Percentiles rank a stretch among this genome's conserved stretches.
Evolutionary conservation across 2,797 vertebrate genomes (phyloP).

Genomic region (Pelodytes ibericus): DNA sequence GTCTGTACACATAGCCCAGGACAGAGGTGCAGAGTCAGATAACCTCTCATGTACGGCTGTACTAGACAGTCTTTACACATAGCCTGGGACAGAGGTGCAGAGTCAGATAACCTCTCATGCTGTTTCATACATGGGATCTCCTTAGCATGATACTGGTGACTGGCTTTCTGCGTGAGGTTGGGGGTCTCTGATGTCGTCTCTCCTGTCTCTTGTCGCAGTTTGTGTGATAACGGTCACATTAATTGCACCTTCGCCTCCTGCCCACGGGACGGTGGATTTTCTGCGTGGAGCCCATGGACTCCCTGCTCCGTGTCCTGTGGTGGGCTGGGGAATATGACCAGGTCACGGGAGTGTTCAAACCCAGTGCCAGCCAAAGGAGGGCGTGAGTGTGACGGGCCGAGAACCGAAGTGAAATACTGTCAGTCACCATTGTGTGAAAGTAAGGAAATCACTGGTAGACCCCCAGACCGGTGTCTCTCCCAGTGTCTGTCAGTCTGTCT

Average conservation of each 20-base stretch:
- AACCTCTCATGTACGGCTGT: no score
- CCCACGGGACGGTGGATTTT: conserved; percentile 68
- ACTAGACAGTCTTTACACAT: no score
- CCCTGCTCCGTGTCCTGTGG: conserved; percentile 83
- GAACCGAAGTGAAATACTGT: conserved; percentile 77
- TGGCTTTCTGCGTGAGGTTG: not conserved
- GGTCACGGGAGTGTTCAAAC: conserved; percentile 71
- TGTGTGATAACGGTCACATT: conserved; percentile 77
- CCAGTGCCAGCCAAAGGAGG: conserved; percentile 72
- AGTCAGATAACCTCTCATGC: no score
- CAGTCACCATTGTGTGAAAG: conserved; percentile 81
- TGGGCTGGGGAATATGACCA: conserved; percentile 78
- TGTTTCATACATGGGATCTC: no score
- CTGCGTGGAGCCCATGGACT: conserved; percentile 80
- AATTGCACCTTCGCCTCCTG: conserved; percentile 76
- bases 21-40: no score
- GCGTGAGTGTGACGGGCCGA: conserved; percentile 72
- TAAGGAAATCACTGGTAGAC: conserved; percentile 60
- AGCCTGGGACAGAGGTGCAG: no score
- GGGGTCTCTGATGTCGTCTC: not conserved
- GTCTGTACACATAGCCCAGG: no score
- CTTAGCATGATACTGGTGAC: no score
- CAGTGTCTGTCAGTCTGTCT: not conserved
- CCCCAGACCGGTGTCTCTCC: no score
- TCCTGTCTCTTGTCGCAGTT: conserved; percentile 62